Conservation (phyloP, 2,113 vertebrate genomes). For the Caranx melampygus region DNA sequence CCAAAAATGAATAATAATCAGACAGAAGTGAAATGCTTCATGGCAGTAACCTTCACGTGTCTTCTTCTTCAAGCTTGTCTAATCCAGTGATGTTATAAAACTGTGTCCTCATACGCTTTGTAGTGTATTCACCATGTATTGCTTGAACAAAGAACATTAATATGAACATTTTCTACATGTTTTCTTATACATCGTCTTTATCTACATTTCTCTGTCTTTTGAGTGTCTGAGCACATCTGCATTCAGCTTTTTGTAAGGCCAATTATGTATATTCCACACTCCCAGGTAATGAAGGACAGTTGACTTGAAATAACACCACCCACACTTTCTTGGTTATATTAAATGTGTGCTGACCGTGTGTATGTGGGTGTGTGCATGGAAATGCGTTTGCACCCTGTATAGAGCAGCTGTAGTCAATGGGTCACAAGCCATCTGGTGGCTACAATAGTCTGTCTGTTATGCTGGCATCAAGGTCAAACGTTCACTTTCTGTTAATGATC, state of each 20-base stretch:
- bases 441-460: constrained; percentile 48
- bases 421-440: constrained; percentile 60
- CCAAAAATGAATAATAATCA: background rate
- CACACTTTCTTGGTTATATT: background rate
- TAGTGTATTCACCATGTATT: background rate
- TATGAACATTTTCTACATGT: background rate
- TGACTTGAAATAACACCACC: constrained; percentile 4
- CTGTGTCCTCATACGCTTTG: no score
- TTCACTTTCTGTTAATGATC: constrained; percentile 25
- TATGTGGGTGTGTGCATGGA: background rate
- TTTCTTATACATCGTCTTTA: background rate
- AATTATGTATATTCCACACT: background rate
- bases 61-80: background rate
- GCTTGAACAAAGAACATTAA: background rate
- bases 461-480: constrained; percentile 60
- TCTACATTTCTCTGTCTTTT: background rate
- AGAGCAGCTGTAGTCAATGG: constrained; percentile 16
- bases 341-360: background rate
- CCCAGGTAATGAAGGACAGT: background rate
- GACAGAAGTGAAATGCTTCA: background rate
- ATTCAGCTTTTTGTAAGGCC: background rate
- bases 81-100: background rate
- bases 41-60: background rate
- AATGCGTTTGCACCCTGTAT: constrained; percentile 16
- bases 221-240: background rate